Evolutionary conservation across 2,113 vertebrate genomes (phyloP).

Genomic region (Platysteira castanea): DNA sequence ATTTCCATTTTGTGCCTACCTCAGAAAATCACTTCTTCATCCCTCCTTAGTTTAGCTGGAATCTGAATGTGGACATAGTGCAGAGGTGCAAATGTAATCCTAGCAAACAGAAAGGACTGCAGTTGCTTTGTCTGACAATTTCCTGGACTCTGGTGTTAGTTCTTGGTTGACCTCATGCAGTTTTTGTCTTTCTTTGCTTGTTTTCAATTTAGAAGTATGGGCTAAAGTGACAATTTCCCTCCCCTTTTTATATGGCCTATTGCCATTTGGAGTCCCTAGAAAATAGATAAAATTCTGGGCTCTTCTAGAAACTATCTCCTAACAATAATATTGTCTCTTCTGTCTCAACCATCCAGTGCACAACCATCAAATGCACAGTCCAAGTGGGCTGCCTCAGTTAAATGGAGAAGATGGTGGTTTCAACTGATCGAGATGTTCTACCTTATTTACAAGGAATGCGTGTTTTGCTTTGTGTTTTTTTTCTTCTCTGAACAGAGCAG

Average conservation of each 20-base stretch:
- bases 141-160: neutral
- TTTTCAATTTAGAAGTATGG: neutral
- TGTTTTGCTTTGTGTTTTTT: neutral
- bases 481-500: neutral
- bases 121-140: neutral
- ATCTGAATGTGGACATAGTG: neutral
- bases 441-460: neutral
- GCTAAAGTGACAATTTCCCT: neutral
- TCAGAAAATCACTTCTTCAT: neutral
- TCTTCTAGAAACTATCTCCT: neutral
- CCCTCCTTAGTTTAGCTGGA: neutral
- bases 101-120: neutral
- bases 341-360: neutral
- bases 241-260: neutral
- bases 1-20: neutral
- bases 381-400: neutral
- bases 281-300: neutral
- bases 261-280: neutral
- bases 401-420: neutral
- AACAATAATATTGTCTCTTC: neutral
- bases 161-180: neutral
- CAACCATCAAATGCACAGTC: neutral
- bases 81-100: neutral
- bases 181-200: neutral
- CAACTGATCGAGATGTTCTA: neutral